Conservation (phyloP, 2,888 invertebrate genomes). For the Hydrotaea cyrtoneurina region DNA sequence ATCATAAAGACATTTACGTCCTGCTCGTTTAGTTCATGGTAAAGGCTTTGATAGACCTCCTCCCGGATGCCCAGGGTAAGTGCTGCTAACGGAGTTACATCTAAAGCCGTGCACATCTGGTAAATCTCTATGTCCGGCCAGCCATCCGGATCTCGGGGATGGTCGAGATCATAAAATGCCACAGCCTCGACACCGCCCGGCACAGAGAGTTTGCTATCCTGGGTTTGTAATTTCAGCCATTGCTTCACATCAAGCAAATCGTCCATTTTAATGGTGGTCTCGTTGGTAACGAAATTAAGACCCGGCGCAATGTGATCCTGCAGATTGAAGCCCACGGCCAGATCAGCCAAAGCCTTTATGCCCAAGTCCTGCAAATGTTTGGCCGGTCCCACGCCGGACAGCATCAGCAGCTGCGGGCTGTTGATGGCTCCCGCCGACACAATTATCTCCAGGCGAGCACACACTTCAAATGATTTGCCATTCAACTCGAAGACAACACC, state of each 20-base stretch:
- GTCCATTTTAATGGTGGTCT: constrained; percentile 77
- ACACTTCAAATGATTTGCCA: constrained; percentile 80
- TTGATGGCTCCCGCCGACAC: constrained; percentile 89
- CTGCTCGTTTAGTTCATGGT: constrained; percentile 77
- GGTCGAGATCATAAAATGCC: constrained; percentile 84
- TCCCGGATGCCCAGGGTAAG: constrained; percentile 81
- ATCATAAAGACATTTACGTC: constrained; percentile 82
- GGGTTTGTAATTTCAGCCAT: constrained; percentile 74
- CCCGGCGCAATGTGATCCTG: constrained; percentile 86
- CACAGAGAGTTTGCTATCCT: constrained; percentile 78
- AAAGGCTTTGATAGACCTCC: constrained; percentile 81
- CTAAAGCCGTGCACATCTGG: constrained; percentile 83
- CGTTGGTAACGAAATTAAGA: constrained; percentile 84
- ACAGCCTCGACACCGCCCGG: constrained; percentile 85
- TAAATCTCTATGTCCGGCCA: constrained; percentile 89
- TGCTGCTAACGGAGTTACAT: constrained; percentile 79
- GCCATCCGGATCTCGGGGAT: constrained; percentile 81
- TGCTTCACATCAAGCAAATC: constrained; percentile 74
- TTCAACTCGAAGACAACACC: constrained; percentile 83
- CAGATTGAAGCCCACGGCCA: constrained; percentile 84
- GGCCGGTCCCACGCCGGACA: constrained; percentile 86
- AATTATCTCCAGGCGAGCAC: constrained; percentile 86
- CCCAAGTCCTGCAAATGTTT: constrained; percentile 82
- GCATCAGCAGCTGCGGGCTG: constrained; percentile 89
- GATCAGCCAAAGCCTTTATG: constrained; percentile 82